phyloP scores from a whole-genome alignment of 35 echinoderm and acorn worm genomes.

The Apostichopus japonicus region DNA sequence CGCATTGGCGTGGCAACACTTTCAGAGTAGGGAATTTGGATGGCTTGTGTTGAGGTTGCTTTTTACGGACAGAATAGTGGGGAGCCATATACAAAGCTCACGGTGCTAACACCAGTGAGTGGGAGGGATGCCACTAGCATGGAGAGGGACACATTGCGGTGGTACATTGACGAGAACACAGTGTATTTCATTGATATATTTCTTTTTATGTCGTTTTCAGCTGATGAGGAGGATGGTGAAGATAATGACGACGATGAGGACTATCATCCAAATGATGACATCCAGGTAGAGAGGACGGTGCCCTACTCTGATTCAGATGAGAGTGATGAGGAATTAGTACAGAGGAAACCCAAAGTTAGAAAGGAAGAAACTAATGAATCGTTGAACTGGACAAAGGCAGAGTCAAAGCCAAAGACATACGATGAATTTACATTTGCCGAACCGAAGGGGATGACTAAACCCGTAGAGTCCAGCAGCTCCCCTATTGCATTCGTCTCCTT shows the following conservation, averaged over 20 bases:
- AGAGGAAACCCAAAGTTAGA: background rate
- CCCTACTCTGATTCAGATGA: constrained; percentile 1
- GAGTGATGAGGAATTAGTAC: background rate
- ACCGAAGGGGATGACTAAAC: too few species aligned
- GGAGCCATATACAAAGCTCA: background rate
- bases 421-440: too few species aligned
- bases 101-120: background rate
- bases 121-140: background rate
- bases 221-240: background rate
- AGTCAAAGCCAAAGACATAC: too few species aligned
- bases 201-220: background rate
- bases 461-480: too few species aligned
- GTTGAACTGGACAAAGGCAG: too few species aligned
- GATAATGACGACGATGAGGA: background rate
- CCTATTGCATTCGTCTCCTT: too few species aligned
- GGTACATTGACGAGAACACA: background rate
- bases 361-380: background rate
- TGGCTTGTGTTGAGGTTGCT: too few species aligned
- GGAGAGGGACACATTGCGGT: background rate
- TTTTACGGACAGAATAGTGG: background rate
- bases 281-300: background rate
- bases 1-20: background rate
- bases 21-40: too few species aligned
- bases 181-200: constrained; percentile 19
- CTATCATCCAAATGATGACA: constrained; percentile 25